phyloP scores from a whole-genome alignment of 2,797 vertebrate species.

The Anas acuta region DNA sequence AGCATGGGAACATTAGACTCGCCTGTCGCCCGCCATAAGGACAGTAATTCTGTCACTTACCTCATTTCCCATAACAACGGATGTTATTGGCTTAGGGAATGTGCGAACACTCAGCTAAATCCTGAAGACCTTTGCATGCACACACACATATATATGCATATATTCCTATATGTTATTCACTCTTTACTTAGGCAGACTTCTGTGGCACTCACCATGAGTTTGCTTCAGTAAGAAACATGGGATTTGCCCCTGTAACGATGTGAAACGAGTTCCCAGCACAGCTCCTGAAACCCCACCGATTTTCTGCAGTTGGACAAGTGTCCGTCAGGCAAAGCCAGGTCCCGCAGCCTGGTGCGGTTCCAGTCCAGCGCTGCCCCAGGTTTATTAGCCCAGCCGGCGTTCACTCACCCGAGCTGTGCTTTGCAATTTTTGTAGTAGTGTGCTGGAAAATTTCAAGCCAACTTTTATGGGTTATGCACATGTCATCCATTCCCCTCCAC shows the following conservation, averaged over 20 bases:
- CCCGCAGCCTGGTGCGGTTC: rapidly evolving
- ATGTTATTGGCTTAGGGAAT: slow-evolving; percentile 73
- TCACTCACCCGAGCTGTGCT: neutral
- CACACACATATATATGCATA: neutral
- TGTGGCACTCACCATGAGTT: neutral
- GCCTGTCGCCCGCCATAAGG: slow-evolving; percentile 66
- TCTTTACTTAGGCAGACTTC: neutral
- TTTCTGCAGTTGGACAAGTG: neutral
- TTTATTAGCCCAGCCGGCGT: neutral
- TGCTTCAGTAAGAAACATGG: neutral
- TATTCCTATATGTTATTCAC: neutral
- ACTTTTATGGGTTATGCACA: neutral
- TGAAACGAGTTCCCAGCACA: rapidly evolving
- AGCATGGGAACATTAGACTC: slow-evolving; percentile 51
- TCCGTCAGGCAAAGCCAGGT: neutral
- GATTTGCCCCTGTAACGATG: neutral
- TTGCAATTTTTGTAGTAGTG: neutral
- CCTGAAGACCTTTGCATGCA: slow-evolving; percentile 53
- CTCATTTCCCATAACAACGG: slow-evolving; percentile 74
- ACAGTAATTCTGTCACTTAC: slow-evolving; percentile 74
- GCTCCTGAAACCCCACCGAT: neutral
- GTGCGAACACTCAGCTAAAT: slow-evolving; percentile 62
- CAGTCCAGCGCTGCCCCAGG: neutral
- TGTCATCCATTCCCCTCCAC: neutral
- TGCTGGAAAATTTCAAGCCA: neutral